phyloP scores from a whole-genome alignment of 2,797 vertebrate genomes.

The Semotilus atromaculatus region DNA sequence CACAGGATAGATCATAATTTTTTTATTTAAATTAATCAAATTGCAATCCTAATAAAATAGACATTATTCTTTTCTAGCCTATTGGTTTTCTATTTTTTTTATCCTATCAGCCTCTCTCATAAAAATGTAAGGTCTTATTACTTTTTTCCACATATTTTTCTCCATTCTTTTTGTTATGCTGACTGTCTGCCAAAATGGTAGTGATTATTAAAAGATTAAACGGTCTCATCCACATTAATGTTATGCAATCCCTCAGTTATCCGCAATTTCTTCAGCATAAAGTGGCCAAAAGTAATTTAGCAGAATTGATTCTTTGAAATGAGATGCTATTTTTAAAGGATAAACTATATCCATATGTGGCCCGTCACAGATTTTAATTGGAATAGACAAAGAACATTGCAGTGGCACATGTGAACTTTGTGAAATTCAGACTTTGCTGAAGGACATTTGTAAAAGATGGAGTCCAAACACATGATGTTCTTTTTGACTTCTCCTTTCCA shows the following conservation, averaged over 20 bases:
- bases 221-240: constrained; percentile 21
- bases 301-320: constrained; percentile 7
- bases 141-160: constrained; percentile 3
- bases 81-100: not conserved
- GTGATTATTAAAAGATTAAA: constrained; percentile 42
- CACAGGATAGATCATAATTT: not conserved
- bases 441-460: constrained; percentile 2
- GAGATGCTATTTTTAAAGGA: not conserved
- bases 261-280: not conserved
- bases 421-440: constrained; percentile 18
- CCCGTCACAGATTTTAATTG: not conserved
- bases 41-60: not conserved
- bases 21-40: not conserved
- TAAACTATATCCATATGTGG: constrained; percentile 28
- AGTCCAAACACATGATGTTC: constrained; percentile 18
- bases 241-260: constrained; percentile 9
- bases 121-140: not conserved
- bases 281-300: constrained; percentile 35
- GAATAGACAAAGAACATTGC: constrained; percentile 8
- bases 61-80: not conserved
- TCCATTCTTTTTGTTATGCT: constrained; percentile 9
- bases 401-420: not conserved
- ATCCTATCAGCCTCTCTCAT: not conserved
- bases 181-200: constrained; percentile 24
- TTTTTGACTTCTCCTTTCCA: constrained; percentile 15